Conservation (phyloP, 2,113 vertebrate genomes). For the Scatophagus argus region DNA sequence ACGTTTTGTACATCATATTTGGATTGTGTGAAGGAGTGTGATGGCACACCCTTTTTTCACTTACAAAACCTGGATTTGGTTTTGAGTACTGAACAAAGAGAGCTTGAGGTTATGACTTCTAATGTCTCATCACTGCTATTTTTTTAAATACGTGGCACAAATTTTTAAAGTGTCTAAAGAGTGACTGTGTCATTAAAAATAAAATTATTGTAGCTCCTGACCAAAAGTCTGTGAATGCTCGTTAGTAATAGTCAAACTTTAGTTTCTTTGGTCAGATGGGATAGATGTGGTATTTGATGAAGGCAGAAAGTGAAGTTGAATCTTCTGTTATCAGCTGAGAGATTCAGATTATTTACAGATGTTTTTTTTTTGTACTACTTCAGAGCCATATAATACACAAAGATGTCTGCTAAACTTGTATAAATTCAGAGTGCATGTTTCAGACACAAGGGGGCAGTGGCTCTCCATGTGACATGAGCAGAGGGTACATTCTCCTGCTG, state of each 20-base stretch:
- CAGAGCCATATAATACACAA: not conserved
- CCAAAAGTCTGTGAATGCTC: not conserved
- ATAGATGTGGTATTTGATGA: not conserved
- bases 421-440: slow-evolving; percentile 3
- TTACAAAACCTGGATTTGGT: not conserved
- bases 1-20: slow-evolving; percentile 1
- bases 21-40: not conserved
- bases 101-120: not conserved
- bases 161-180: not conserved
- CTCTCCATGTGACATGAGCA: slow-evolving; percentile 12
- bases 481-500: not conserved
- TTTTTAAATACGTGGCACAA: not conserved
- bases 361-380: not conserved
- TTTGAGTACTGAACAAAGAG: not conserved
- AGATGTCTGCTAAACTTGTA: not conserved
- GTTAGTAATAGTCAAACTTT: not conserved
- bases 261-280: not conserved
- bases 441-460: slow-evolving; percentile 71
- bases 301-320: not conserved
- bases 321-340: no score
- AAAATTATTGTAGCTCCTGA: not conserved
- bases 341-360: not conserved
- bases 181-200: not conserved
- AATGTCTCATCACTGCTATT: not conserved
- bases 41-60: not conserved